Base-by-base conservation (phyloP, 2,797 vertebrate species). In the Poeciliopsis turneri region DNA sequence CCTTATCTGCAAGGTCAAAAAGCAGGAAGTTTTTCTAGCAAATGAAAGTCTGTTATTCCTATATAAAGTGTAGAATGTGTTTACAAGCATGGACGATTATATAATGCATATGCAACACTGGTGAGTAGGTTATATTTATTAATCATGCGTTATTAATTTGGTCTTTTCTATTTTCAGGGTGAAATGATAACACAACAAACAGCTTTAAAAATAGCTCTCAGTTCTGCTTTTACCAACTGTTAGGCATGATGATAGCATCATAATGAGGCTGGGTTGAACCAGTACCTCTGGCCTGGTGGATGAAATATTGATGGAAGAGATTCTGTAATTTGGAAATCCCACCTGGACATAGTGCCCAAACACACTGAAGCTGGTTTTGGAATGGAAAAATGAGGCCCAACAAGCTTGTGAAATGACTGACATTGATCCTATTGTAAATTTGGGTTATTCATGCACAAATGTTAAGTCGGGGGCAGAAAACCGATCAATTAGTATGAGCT, bases 1-100 rank as follows among this genome's bases (percentile, higher is more conserved):
- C 74, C 41, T 75, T 74, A 74, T 75, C 36, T 9, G 4, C 1
- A 20, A 66, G 51, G 79, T 78, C 74, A 70, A 51, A 84, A 81
- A 85, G 59, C 73, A 75, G 43, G 23, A 74, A 16, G 23, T 39
- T 43, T 70, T 49, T 43, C 43, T 33, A 28, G 18, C 28, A 11
- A 8, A 75, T 41, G 30, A 36, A 1, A 55, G 16, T 61, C 28
- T n/a, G 25, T 75, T 55, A 72, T 28, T 47, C 28, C 23, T 53
- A 23, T 36, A 47, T 23, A 79, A 5, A 57, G 2, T 33, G 76
- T 7, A 43, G 10, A 33, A 7, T 75, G n/a, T 55, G 43, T 23
- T 78, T 64, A 43, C 30, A 71, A 61, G 12, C 0, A 78, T 51
- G 18, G 3, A 5, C 3, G 5, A 47, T 72, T 51, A 51, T 43